These are phyloP conservation scores for Antigone vipio DNA, from an alignment of 2,113 vertebrate genomes.

Conservation along the genomic window DNA sequence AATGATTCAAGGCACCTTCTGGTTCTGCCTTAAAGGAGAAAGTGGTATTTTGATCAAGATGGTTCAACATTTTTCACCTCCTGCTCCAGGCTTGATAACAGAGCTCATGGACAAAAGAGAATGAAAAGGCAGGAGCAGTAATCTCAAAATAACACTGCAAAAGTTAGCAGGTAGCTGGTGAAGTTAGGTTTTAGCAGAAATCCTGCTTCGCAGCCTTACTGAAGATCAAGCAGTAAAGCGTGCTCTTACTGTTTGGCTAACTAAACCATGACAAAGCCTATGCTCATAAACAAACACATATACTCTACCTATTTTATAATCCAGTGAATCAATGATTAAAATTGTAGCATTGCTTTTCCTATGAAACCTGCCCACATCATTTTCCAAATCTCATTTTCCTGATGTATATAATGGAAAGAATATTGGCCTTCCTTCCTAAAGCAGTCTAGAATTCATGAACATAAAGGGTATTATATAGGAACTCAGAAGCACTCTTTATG, in stretches of 20 bases:
- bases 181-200: background rate
- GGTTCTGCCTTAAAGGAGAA: background rate
- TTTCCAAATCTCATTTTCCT: background rate
- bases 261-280: background rate
- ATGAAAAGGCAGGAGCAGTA: background rate
- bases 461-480: background rate
- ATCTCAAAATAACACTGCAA: background rate
- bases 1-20: background rate
- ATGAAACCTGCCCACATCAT: background rate
- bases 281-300: background rate
- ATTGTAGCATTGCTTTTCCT: too few species aligned
- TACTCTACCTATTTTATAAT: background rate
- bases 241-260: background rate
- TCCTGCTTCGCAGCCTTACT: background rate
- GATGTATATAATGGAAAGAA: background rate
- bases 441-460: background rate
- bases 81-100: background rate
- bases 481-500: background rate
- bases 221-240: background rate
- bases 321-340: fast-evolving
- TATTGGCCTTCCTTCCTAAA: background rate
- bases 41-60: background rate
- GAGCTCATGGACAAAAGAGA: background rate
- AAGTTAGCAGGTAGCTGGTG: background rate
- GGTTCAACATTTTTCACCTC: background rate